phyloP scores from a whole-genome alignment of 2,797 vertebrate species.

The Spinus olivaceus region DNA sequence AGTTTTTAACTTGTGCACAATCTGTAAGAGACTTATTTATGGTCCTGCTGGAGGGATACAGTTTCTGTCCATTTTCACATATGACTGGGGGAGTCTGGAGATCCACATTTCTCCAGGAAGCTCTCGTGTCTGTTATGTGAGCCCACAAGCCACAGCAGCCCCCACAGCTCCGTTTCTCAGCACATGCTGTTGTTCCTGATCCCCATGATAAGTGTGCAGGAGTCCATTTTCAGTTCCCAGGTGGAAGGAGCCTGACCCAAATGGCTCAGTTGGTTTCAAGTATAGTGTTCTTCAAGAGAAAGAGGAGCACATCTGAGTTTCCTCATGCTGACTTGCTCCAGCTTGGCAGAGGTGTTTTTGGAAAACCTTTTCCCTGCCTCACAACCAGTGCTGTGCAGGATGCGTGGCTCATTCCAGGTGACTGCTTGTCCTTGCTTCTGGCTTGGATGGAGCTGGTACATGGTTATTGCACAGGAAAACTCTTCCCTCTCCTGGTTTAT shows the following conservation, averaged over 20 bases:
- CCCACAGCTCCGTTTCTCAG: neutral
- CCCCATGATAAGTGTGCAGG: neutral
- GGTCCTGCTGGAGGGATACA: neutral
- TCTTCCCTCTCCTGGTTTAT: neutral
- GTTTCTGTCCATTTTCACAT: neutral
- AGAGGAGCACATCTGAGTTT: neutral
- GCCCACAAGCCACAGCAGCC: neutral
- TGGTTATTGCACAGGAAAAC: neutral
- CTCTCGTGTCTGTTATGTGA: neutral
- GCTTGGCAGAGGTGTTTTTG: neutral
- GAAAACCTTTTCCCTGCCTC: neutral
- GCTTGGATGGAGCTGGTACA: neutral
- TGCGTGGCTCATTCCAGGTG: neutral
- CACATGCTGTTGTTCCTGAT: neutral
- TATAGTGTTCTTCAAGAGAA: neutral
- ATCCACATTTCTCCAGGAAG: rapidly evolving
- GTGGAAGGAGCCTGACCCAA: neutral
- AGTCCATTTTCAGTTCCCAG: neutral
- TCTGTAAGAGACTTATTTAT: neutral
- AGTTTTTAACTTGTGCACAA: neutral
- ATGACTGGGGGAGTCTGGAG: neutral
- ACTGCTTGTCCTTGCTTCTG: neutral
- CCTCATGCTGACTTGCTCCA: neutral
- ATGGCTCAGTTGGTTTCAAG: neutral
- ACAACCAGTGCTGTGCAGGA: neutral